A percentile compares a stretch with the other conserved stretches of the same genome.
phyloP scores from a whole-genome alignment of 2,797 vertebrate species.

The Anabas testudineus region DNA sequence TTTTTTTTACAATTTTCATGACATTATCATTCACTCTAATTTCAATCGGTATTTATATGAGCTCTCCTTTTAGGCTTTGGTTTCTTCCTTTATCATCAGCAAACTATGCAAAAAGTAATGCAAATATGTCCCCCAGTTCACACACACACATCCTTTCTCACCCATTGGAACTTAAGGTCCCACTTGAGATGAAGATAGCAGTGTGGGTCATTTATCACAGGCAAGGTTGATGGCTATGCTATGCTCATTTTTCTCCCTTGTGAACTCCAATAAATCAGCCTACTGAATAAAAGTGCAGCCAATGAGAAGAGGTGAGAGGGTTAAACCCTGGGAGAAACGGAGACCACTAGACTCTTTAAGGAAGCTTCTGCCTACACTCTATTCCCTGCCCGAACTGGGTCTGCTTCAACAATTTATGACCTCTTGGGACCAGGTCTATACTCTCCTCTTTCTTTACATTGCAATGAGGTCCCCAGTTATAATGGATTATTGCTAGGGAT shows the following conservation, averaged over 20 bases:
- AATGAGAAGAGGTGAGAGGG: slow-evolving; percentile 77
- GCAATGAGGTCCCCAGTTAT: slow-evolving; percentile 39
- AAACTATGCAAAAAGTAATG: slow-evolving; percentile 32
- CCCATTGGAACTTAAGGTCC: slow-evolving; percentile 58
- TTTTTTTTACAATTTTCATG: not conserved
- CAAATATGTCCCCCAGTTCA: slow-evolving; percentile 27
- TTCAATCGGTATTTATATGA: not conserved
- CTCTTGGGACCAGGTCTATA: slow-evolving; percentile 57
- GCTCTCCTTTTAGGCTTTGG: not conserved
- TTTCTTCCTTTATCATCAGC: slow-evolving; percentile 13
- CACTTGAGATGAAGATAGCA: slow-evolving; percentile 72
- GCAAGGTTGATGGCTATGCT: slow-evolving; percentile 68
- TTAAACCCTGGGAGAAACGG: slow-evolving; percentile 80
- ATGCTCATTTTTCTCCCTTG: slow-evolving; percentile 77
- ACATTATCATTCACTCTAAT: not conserved
- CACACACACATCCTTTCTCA: slow-evolving; percentile 23
- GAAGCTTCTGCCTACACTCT: slow-evolving; percentile 73
- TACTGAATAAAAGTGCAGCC: slow-evolving; percentile 77
- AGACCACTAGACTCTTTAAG: slow-evolving; percentile 73
- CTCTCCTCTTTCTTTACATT: slow-evolving; percentile 55
- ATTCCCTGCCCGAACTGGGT: slow-evolving; percentile 59
- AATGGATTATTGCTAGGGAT: slow-evolving; percentile 31
- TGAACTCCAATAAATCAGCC: slow-evolving; percentile 81
- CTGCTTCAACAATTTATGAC: slow-evolving; percentile 72
- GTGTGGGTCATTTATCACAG: slow-evolving; percentile 76